A percentile compares a stretch with the other conserved stretches of the same genome.
Evolutionary conservation across 1,140 invertebrate genomes (phyloP).

Genomic region (Brachionus angularis): DNA sequence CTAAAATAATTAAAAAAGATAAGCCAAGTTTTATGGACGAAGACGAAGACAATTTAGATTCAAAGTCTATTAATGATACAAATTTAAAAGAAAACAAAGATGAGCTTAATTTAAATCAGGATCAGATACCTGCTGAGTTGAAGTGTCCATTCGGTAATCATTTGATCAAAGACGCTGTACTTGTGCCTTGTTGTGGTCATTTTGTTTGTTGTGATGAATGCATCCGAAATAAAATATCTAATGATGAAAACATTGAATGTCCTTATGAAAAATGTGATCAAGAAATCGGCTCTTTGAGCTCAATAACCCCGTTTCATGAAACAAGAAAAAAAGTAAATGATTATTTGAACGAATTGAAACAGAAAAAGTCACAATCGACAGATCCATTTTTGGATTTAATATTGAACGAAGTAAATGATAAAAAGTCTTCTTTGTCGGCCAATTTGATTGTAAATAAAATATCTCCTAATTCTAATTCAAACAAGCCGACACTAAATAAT

Average conservation of each 20-base stretch:
- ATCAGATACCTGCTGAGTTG: slow-evolving; percentile 17
- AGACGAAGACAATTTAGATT: slow-evolving; percentile 15
- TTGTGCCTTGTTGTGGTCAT: slow-evolving; percentile 37
- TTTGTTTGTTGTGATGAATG: slow-evolving; percentile 42
- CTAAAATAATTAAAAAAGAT: slow-evolving; percentile 36
- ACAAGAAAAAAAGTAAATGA: slow-evolving; percentile 20
- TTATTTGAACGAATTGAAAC: slow-evolving; percentile 8
- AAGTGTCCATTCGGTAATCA: slow-evolving; percentile 35
- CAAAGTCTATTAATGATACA: too few species aligned
- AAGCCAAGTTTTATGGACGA: slow-evolving; percentile 34
- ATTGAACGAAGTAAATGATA: slow-evolving; percentile 23
- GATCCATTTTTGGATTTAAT: slow-evolving; percentile 36
- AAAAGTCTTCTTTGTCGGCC: background rate
- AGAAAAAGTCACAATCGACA: background rate
- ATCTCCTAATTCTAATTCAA: background rate
- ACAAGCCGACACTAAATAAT: background rate
- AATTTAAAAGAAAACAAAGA: background rate
- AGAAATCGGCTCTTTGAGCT: slow-evolving; percentile 7
- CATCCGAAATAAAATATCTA: slow-evolving; percentile 19
- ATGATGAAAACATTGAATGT: slow-evolving; percentile 23
- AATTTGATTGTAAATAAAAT: background rate
- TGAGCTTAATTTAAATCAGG: background rate
- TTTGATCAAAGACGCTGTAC: slow-evolving; percentile 40
- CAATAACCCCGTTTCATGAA: slow-evolving; percentile 33
- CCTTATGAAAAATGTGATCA: slow-evolving; percentile 29